Evolutionary conservation across 2,797 vertebrate species (phyloP), one percentile per base, ranked within the genome.

Genomic region (Mycteria americana): DNA sequence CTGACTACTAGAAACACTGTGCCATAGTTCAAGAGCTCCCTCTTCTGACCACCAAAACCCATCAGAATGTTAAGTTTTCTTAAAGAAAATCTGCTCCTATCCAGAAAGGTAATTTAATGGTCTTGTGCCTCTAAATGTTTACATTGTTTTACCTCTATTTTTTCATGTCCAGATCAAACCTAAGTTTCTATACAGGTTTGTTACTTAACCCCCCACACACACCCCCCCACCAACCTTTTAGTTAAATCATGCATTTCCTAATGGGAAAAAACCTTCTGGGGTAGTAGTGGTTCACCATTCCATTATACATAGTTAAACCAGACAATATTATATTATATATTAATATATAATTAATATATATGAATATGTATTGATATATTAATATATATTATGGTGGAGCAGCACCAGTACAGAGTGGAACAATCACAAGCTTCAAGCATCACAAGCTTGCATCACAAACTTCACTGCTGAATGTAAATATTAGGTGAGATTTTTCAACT

Each of bases 11-110:
- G 21, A 13, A 62, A 59, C 2, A 50, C 14, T 37, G 19, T 70
- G 59, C 5, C 27, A 37, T 23, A 94, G 76, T 60, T 96, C 88
- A 95, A 96, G 67, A 92, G 63, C 94, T 85, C 97, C 96, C 97
- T 93, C 96, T 97, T 77, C 92, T 95, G 95, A 90, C 15, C 25
- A 81, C 4, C 16, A 57, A 33, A 59, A 45, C 23, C 24, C 45
- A 18, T 10, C 33, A 75, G 25, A 93, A 75, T 35, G 9, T 17
- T 60, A 35, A 5, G 35, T 28, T 80, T 76, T 80, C 59, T 68
- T 48, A 53, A 92, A 48, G 27, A 86, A 87, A 73, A 57, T 41
- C 11, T 62, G 8, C 37, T 75, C 3, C n/a, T 50, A 4, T 46
- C 28, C 15, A 7, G 35, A 50, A 84, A 77, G 4, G 5, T 37